A percentile compares a stretch with the other conserved stretches of the same genome.
These are phyloP conservation scores for Achlya flavicornis DNA, from an alignment of 2,888 invertebrate genomes.

Conservation along the genomic window DNA sequence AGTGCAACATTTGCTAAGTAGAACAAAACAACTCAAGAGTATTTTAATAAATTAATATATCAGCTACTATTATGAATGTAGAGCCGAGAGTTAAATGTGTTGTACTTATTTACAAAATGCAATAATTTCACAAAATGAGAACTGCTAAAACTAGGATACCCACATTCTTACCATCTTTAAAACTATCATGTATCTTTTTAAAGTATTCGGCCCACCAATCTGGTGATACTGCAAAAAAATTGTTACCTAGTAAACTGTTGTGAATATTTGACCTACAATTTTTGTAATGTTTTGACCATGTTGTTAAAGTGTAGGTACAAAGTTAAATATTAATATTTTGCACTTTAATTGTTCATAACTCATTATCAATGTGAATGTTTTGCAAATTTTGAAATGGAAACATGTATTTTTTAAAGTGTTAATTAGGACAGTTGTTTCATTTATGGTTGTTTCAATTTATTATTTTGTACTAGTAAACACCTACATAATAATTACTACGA, in stretches of 20 bases:
- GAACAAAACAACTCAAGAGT: slow-evolving; percentile 77
- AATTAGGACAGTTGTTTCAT: slow-evolving; percentile 20
- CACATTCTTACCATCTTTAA: slow-evolving; percentile 36
- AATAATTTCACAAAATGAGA: slow-evolving; percentile 66
- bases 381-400: not conserved
- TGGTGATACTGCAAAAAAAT: not conserved
- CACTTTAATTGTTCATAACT: slow-evolving; percentile 5
- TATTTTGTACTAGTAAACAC: slow-evolving; percentile 81
- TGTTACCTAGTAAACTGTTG: not conserved
- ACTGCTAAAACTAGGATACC: slow-evolving; percentile 44
- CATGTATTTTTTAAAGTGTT: slow-evolving; percentile 13
- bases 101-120: slow-evolving; percentile 83
- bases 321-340: slow-evolving; percentile 7
- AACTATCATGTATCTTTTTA: slow-evolving; percentile 6
- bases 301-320: slow-evolving; percentile 10
- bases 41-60: slow-evolving; percentile 79
- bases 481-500: slow-evolving; percentile 70
- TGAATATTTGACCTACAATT: not conserved
- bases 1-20: slow-evolving; percentile 81
- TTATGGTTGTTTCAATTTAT: slow-evolving; percentile 39
- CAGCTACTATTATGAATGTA: slow-evolving; percentile 62
- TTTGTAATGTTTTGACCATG: not conserved
- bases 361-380: slow-evolving; percentile 3
- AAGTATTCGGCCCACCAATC: not conserved
- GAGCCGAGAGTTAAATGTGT: slow-evolving; percentile 58